phyloP scores from a whole-genome alignment of 37 sponge, comb jelly and placozoan genomes.

The Diacarnus erythraeanus region DNA sequence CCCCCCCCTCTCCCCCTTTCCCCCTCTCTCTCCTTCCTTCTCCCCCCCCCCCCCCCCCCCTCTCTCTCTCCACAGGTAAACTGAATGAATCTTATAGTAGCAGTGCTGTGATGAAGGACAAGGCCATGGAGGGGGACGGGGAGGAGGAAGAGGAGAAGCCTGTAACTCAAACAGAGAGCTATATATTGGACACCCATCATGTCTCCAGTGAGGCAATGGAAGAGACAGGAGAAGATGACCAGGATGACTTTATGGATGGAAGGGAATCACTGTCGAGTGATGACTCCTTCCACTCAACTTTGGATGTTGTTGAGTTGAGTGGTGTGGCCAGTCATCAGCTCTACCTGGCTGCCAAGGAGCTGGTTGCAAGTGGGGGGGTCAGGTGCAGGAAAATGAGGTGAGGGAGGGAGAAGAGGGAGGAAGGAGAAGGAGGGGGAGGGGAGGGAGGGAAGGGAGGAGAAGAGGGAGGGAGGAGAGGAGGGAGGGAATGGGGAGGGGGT shows the following conservation, averaged over 20 bases:
- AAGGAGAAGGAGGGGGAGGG: too few species aligned
- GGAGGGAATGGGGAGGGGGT: too few species aligned
- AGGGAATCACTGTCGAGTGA: neutral
- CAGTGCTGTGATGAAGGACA: too few species aligned
- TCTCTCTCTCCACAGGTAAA: neutral
- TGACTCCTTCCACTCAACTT: conserved; percentile 6
- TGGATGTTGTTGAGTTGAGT: neutral
- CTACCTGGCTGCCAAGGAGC: neutral
- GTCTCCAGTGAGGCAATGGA: neutral
- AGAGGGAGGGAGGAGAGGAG: too few species aligned
- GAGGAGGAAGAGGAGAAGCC: conserved; percentile 1
- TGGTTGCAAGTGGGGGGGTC: neutral
- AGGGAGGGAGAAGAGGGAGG: too few species aligned
- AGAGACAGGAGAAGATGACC: neutral
- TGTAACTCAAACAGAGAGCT: too few species aligned
- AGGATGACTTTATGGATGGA: too few species aligned
- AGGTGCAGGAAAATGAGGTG: conserved; percentile 12
- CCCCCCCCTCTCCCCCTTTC: neutral
- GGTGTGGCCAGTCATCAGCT: neutral
- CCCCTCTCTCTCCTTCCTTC: neutral
- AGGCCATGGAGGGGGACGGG: neutral
- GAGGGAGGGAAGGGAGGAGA: too few species aligned
- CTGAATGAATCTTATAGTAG: too few species aligned
- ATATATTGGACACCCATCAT: too few species aligned
- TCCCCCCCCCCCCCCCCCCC: neutral